Base-by-base conservation (phyloP, 2,888 invertebrate species). In the Dione vanillae region DNA sequence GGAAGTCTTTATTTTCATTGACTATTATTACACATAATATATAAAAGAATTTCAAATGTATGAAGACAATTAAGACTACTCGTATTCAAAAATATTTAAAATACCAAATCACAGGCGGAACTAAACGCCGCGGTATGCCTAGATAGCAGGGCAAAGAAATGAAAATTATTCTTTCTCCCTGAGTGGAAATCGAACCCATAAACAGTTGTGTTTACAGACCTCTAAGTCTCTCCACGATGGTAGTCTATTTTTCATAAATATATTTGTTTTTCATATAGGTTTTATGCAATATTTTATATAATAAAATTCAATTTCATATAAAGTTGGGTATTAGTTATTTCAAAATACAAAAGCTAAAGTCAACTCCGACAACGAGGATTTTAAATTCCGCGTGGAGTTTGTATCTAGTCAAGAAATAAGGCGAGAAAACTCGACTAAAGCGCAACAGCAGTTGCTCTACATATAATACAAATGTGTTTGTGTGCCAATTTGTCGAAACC, bases 371-470 rank as follows among this genome's bases (percentile, higher is more conserved):
- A 56, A 64, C 65, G 54, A 41, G 70, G 72, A 75, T 71, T 76
- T 75, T 68, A 74, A 77, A 77, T 75, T 73, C 75, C 65, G 67
- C 68, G 58, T 69, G 68, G 65, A 73, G 72, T 75, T 73, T 75
- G 69, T 71, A 71, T 71, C 70, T 65, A 67, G 65, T 67, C 72
- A 76, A 75, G 67, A 74, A 76, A 77, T 73, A 74, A 73, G 64
- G 47, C 62, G 51, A 66, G 52, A 72, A 71, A 71, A 67, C 52
- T 41, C 11, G 37, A 16, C 51, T 20, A 49, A 59, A 71, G 62
- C 59, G 45, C 37, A 72, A 66, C 52, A 66, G 67, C 58, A 70
- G 69, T 56, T 47, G 40, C 58, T 67, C 67, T 67, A 65, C 47
- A 51, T 51, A 65, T 47, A 71, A 37, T 51, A 65, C 40, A 65